phyloP scores from a whole-genome alignment of 2,113 vertebrate genomes.

The Macquaria australasica region DNA sequence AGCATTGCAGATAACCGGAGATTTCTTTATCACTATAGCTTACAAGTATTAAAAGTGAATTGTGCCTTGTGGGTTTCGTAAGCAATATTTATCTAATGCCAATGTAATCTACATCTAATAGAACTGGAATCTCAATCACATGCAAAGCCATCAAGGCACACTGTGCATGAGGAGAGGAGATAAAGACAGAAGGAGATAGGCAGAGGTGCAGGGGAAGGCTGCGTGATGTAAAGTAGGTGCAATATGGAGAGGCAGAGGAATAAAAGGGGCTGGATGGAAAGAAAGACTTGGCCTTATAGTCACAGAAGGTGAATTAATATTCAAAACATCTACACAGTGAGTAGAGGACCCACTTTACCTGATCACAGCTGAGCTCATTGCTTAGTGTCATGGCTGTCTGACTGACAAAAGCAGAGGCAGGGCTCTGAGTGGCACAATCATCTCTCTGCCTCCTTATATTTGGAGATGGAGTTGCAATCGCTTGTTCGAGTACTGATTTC shows the following conservation, averaged over 20 bases:
- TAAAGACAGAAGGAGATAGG: slow-evolving; percentile 2
- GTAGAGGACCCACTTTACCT: background rate
- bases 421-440: slow-evolving; percentile 6
- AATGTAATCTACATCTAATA: slow-evolving; percentile 31
- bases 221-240: slow-evolving; percentile 49
- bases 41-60: slow-evolving; percentile 7
- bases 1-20: background rate
- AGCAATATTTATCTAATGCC: slow-evolving; percentile 36
- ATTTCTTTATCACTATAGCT: slow-evolving; percentile 3
- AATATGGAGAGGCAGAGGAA: slow-evolving; percentile 20
- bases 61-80: slow-evolving; percentile 19
- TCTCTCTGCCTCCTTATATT: slow-evolving; percentile 2
- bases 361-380: slow-evolving; percentile 25
- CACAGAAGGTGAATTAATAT: slow-evolving; percentile 23
- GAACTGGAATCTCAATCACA: slow-evolving; percentile 48
- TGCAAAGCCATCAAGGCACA: slow-evolving; percentile 26
- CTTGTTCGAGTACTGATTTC: background rate
- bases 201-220: background rate
- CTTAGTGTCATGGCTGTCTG: slow-evolving; percentile 17
- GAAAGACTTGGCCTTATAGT: slow-evolving; percentile 1
- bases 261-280: background rate
- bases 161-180: slow-evolving; percentile 17
- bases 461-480: background rate
- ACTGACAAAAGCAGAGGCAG: slow-evolving; percentile 1
- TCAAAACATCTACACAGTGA: background rate